These are phyloP conservation scores for Julus scandinavius DNA, from an alignment of 2,888 invertebrate genomes.

Conservation along the genomic window DNA sequence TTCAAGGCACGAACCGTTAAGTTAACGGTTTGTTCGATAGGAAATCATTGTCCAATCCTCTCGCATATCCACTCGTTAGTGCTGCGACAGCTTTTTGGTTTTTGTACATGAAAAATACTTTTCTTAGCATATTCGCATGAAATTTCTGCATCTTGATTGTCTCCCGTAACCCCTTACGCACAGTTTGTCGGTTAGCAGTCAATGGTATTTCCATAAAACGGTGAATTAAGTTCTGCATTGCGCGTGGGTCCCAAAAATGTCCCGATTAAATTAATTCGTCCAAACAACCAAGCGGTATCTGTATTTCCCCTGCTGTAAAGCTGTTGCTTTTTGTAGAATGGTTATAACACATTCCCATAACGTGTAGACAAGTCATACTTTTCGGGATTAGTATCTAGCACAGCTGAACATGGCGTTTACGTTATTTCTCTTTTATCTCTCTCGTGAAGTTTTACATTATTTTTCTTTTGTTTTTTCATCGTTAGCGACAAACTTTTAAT, in stretches of 20 bases:
- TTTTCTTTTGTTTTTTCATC: constrained; percentile 14
- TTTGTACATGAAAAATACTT: background rate
- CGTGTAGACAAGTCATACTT: constrained; percentile 37
- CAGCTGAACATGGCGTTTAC: constrained; percentile 14
- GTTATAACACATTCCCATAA: constrained; percentile 50
- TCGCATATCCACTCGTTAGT: background rate
- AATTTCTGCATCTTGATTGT: background rate
- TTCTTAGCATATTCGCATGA: background rate
- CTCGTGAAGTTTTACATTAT: constrained; percentile 22
- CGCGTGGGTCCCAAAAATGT: background rate
- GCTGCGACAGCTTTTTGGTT: background rate
- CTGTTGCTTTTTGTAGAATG: constrained; percentile 45
- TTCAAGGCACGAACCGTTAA: background rate
- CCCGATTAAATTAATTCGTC: background rate
- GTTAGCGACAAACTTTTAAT: constrained; percentile 48
- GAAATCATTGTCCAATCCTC: background rate
- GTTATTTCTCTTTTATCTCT: background rate
- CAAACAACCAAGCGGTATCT: background rate
- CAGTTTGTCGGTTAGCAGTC: background rate
- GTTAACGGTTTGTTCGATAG: background rate
- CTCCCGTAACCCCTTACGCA: background rate
- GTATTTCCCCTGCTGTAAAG: constrained; percentile 43
- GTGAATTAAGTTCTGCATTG: background rate
- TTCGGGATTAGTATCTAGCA: constrained; percentile 48
- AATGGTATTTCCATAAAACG: background rate